Conservation (phyloP, 2,113 vertebrate species). For the Pteronura brasiliensis region DNA sequence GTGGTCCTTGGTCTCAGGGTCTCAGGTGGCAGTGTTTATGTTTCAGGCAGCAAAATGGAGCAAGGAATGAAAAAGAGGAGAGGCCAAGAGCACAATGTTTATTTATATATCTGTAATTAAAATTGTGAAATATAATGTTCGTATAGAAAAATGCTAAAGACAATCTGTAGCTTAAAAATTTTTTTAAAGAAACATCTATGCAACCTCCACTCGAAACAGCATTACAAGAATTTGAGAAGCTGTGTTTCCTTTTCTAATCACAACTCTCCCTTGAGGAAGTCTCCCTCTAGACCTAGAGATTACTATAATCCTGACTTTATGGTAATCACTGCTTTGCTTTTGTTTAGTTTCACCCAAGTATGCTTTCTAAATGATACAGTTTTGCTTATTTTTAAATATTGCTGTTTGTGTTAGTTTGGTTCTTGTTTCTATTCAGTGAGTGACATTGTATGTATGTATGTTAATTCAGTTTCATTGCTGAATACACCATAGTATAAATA, state of each 20-base stretch:
- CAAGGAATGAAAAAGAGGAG: background rate
- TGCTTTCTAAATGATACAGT: slow-evolving; percentile 38
- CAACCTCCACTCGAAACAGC: background rate
- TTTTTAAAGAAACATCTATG: slow-evolving; percentile 34
- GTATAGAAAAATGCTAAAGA: background rate
- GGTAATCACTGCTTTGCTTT: slow-evolving; percentile 51
- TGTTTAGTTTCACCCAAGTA: slow-evolving; percentile 36
- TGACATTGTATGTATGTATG: background rate
- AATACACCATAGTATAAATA: background rate
- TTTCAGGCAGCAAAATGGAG: background rate
- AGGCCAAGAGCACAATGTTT: background rate
- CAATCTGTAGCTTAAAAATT: background rate
- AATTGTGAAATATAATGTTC: slow-evolving; percentile 18
- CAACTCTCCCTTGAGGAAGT: slow-evolving; percentile 46
- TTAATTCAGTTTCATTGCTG: background rate
- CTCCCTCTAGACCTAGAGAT: slow-evolving; percentile 43
- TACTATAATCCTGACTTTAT: slow-evolving; percentile 60
- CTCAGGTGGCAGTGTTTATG: background rate
- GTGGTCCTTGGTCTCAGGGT: background rate
- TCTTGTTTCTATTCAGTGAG: slow-evolving; percentile 3
- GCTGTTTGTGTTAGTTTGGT: slow-evolving; percentile 25
- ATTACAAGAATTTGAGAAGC: slow-evolving; percentile 13
- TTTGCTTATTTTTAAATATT: slow-evolving; percentile 55
- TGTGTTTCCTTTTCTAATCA: slow-evolving; percentile 60
- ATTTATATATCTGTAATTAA: slow-evolving; percentile 15